These are phyloP conservation scores for Diaperis boleti DNA, from an alignment of 2,888 invertebrate genomes.

Conservation along the genomic window DNA sequence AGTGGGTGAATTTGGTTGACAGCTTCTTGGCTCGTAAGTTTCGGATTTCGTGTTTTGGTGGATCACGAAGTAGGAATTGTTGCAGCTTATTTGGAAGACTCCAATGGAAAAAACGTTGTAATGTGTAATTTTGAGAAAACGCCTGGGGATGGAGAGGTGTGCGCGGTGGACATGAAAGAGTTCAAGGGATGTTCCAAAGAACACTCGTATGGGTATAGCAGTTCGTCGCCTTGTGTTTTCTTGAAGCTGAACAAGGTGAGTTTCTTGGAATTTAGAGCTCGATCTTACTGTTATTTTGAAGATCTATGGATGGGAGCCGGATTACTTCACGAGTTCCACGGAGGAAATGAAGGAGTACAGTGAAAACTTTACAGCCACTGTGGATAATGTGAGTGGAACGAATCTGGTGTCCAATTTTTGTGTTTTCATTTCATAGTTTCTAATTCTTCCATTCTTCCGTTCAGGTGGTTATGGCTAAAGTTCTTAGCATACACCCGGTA, in stretches of 20 bases:
- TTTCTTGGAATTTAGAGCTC: not conserved
- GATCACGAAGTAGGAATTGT: constrained; percentile 22
- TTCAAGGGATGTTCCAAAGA: constrained; percentile 69
- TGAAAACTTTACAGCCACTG: constrained; percentile 66
- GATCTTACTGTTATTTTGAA: constrained; percentile 57
- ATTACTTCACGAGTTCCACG: constrained; percentile 67
- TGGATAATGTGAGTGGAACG: constrained; percentile 59
- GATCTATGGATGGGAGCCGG: constrained; percentile 82
- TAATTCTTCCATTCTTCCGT: too few relatives aligned
- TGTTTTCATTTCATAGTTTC: too few relatives aligned
- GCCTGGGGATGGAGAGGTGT: constrained; percentile 68
- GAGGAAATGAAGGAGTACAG: constrained; percentile 70
- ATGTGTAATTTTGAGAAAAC: constrained; percentile 70
- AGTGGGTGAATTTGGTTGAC: constrained; percentile 71
- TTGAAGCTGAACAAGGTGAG: constrained; percentile 81
- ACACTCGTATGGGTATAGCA: constrained; percentile 76
- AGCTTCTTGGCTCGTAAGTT: constrained; percentile 70
- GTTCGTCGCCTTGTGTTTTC: constrained; percentile 85
- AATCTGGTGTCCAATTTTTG: too few relatives aligned
- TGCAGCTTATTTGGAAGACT: constrained; percentile 65
- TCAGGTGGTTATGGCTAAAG: too few relatives aligned
- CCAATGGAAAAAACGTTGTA: constrained; percentile 68
- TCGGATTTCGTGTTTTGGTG: not conserved
- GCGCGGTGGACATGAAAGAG: constrained; percentile 66
- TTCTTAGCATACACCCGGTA: too few relatives aligned